Conservation (phyloP, 2,797 vertebrate genomes). For the Apogon talboti region DNA sequence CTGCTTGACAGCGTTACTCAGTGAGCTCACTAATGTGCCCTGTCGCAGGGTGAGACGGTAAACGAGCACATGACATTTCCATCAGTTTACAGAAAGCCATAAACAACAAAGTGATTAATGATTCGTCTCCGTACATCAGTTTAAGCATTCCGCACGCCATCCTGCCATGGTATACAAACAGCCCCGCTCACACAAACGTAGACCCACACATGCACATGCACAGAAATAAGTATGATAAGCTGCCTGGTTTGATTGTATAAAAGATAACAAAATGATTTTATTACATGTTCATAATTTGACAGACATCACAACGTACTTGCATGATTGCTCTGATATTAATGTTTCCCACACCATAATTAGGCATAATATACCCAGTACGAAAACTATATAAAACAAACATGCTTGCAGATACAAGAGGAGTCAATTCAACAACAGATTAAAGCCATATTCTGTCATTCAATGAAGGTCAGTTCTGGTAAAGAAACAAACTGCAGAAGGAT, state of each 20-base stretch:
- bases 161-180: not conserved
- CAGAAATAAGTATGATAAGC: constrained; percentile 64
- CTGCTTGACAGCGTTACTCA: constrained; percentile 59
- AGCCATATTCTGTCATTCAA: constrained; percentile 75
- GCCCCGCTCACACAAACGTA: constrained; percentile 9
- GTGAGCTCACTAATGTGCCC: constrained; percentile 57
- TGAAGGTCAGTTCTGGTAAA: constrained; percentile 53
- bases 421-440: constrained; percentile 74
- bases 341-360: constrained; percentile 72
- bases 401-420: constrained; percentile 71
- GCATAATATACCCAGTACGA: constrained; percentile 71
- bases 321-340: constrained; percentile 75
- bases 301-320: constrained; percentile 83
- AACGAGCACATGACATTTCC: constrained; percentile 50
- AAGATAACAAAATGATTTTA: constrained; percentile 84
- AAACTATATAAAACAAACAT: constrained; percentile 82
- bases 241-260: constrained; percentile 74
- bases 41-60: constrained; percentile 41
- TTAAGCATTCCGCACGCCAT: constrained; percentile 3
- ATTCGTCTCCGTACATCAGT: constrained; percentile 28
- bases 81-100: constrained; percentile 33
- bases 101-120: constrained; percentile 45
- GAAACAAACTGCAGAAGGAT: constrained; percentile 71
- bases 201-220: constrained; percentile 14
- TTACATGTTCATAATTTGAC: constrained; percentile 79